A percentile compares a stretch with the other conserved stretches of the same genome.
Conservation (phyloP, 2,797 vertebrate genomes). For the Nothura maculosa region DNA sequence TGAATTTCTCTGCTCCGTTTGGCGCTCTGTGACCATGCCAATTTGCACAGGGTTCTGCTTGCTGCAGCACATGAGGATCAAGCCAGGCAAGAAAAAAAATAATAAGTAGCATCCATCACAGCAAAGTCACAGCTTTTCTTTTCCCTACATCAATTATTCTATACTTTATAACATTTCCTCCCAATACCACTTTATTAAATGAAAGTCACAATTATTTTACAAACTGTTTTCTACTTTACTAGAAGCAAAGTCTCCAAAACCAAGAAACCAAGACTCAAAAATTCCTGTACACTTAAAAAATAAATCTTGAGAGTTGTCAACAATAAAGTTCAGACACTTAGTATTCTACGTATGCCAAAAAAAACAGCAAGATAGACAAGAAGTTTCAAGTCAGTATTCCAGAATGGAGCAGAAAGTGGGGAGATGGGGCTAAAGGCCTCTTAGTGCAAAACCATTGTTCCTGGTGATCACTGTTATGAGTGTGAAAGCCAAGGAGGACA, state of each 20-base stretch:
- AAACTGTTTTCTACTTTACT: neutral
- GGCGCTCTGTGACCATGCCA: too few species aligned
- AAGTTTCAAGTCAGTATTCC: neutral
- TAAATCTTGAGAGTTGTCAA: neutral
- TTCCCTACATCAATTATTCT: neutral
- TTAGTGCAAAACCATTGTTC: neutral
- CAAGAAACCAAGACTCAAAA: neutral
- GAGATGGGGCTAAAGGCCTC: neutral
- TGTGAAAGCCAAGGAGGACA: neutral
- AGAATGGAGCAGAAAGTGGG: too few species aligned
- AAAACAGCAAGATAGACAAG: neutral
- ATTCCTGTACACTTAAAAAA: neutral
- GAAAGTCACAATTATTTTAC: neutral
- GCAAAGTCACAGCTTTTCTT: neutral
- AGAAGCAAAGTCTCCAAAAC: neutral
- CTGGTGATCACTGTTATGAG: neutral
- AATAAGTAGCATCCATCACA: neutral
- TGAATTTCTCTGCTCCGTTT: neutral
- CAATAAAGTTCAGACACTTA: neutral
- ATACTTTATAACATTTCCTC: neutral
- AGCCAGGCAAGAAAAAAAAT: neutral
- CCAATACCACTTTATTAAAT: neutral
- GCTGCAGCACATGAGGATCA: neutral
- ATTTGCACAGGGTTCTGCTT: neutral
- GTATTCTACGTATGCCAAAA: neutral